These are phyloP conservation scores for rabbit (Oryctolagus cuniculus) DNA, from an alignment of 2,113 vertebrate genomes.

Conservation along the genomic window DNA sequence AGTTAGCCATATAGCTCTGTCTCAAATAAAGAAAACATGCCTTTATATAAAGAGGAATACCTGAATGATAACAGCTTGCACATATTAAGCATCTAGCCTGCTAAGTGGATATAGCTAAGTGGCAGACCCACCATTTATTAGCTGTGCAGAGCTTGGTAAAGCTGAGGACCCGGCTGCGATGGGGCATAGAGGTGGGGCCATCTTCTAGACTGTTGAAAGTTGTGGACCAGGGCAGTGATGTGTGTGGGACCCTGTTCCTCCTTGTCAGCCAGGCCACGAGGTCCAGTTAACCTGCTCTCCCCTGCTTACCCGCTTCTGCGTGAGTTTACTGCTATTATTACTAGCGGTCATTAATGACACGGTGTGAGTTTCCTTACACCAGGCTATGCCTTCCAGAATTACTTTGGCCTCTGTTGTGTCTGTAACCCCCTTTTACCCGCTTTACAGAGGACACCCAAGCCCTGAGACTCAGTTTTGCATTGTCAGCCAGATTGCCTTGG, in stretches of 20 bases:
- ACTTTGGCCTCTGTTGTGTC: conserved; percentile 9
- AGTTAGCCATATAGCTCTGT: not conserved
- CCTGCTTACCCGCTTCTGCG: not conserved
- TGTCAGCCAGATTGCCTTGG: conserved; percentile 21
- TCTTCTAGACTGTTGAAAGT: conserved; percentile 35
- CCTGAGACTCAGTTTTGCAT: not conserved
- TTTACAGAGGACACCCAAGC: conserved; percentile 32
- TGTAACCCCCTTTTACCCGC: conserved; percentile 33
- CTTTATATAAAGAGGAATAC: not conserved
- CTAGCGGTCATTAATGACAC: conserved; percentile 27
- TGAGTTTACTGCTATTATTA: conserved; percentile 40
- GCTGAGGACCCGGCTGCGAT: not conserved
- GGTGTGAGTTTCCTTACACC: conserved; percentile 12
- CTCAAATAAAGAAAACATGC: not conserved
- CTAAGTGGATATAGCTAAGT: no score
- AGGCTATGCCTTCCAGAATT: conserved; percentile 42
- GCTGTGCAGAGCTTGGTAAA: not conserved
- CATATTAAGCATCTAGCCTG: not conserved
- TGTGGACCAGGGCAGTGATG: not conserved
- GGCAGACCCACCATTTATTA: not conserved
- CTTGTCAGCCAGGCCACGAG: conserved; percentile 11
- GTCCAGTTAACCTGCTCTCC: not conserved
- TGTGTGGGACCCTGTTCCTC: not conserved
- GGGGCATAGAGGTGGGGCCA: not conserved
- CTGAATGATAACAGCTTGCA: not conserved